These are phyloP conservation scores for Phymorhynchus buccinoides DNA, from an alignment of 1,140 invertebrate genomes.

Conservation along the genomic window DNA sequence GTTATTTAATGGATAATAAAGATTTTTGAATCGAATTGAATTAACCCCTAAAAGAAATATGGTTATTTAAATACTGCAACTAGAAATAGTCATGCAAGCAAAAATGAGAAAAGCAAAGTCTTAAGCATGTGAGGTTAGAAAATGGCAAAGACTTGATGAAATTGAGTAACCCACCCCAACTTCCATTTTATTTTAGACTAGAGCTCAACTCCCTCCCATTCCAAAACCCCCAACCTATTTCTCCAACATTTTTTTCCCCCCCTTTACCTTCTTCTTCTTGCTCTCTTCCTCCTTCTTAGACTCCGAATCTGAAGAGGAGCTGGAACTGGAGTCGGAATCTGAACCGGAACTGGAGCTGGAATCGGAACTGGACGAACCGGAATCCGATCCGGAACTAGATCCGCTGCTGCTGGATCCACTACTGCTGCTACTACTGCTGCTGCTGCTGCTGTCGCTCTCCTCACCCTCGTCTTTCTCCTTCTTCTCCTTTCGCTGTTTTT, in stretches of 20 bases:
- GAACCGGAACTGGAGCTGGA: slow-evolving; percentile 18
- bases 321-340: slow-evolving; percentile 22
- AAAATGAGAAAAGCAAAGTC: too few relatives aligned
- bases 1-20: too few relatives aligned
- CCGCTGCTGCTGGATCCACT: slow-evolving; percentile 33
- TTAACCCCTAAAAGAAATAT: too few relatives aligned
- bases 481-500: slow-evolving; percentile 15
- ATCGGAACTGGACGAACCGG: slow-evolving; percentile 44
- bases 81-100: too few relatives aligned
- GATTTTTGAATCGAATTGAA: too few relatives aligned
- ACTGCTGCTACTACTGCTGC: not conserved
- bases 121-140: too few relatives aligned
- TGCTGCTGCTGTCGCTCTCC: not conserved
- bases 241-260: too few relatives aligned
- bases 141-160: too few relatives aligned
- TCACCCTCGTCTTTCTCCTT: slow-evolving; percentile 7
- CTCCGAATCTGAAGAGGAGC: slow-evolving; percentile 40
- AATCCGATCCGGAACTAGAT: slow-evolving; percentile 46
- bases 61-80: too few relatives aligned
- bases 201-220: too few relatives aligned
- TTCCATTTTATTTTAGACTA: too few relatives aligned
- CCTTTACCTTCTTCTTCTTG: slow-evolving; percentile 32
- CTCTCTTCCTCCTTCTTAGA: not conserved
- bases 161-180: too few relatives aligned
- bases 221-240: not conserved